A percentile compares a stretch with the other conserved stretches of the same genome.
Conservation (phyloP, 1,140 invertebrate species). For the Chionoecetes opilio region DNA sequence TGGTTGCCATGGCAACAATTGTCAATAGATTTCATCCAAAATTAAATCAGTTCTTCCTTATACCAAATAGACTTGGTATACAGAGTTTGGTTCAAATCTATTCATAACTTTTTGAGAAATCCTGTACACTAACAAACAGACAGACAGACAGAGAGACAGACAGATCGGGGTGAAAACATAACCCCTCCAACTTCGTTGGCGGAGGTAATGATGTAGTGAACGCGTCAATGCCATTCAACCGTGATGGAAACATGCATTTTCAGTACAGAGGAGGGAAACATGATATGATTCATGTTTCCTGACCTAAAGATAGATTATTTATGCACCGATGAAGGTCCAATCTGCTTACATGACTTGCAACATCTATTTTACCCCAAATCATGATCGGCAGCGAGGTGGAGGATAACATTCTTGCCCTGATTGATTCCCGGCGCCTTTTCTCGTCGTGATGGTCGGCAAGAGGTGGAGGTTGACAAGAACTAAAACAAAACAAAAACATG, state of each 20-base stretch:
- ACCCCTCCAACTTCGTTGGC: too few species aligned
- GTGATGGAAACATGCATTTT: neutral
- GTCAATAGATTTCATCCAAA: too few species aligned
- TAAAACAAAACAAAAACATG: neutral
- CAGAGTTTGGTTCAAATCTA: too few species aligned
- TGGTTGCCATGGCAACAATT: too few species aligned
- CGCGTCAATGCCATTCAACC: neutral
- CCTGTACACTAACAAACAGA: too few species aligned
- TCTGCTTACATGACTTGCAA: conserved; percentile 28
- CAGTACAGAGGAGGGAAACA: neutral
- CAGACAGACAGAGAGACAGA: too few species aligned
- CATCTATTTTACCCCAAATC: neutral
- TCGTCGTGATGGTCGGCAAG: neutral
- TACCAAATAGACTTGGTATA: too few species aligned
- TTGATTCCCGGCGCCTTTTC: neutral
- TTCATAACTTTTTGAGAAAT: too few species aligned
- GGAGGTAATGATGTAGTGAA: neutral
- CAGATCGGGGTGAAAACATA: too few species aligned
- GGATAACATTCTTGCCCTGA: neutral
- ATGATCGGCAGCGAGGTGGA: neutral
- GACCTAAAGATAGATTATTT: conserved; percentile 11
- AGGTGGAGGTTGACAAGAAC: neutral
- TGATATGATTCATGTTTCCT: neutral
- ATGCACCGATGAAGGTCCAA: conserved; percentile 1
- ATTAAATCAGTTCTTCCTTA: too few species aligned